Percentiles rank a stretch among this genome's conserved stretches.
phyloP scores from a whole-genome alignment of 2,797 vertebrate species.

The Peromyscus aztecus region DNA sequence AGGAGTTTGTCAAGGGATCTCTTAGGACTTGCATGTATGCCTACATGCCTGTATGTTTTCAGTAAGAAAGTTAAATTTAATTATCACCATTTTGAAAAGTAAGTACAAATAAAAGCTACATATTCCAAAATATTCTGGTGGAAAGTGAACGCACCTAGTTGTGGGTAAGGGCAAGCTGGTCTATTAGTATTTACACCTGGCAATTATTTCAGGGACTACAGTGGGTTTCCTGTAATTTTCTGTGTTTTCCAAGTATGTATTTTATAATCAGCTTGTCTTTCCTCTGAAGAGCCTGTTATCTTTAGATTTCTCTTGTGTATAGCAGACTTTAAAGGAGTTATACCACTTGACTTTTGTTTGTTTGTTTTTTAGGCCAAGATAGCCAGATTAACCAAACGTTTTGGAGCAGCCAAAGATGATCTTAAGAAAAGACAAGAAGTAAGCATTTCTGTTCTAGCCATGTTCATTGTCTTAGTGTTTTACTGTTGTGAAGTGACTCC shows the following conservation, averaged over 20 bases:
- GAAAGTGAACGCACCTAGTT: neutral
- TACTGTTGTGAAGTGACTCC: neutral
- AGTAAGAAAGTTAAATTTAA: slow-evolving; percentile 30
- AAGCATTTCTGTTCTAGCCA: slow-evolving; percentile 78
- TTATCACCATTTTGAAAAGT: slow-evolving; percentile 13
- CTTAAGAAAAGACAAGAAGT: slow-evolving; percentile 94
- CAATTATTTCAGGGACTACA: neutral
- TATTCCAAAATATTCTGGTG: neutral
- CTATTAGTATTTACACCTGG: neutral
- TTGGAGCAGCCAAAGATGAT: slow-evolving; percentile 96
- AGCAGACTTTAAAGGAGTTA: neutral
- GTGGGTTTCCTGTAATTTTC: slow-evolving; percentile 26
- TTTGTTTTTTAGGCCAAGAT: slow-evolving; percentile 93
- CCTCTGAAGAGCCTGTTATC: neutral
- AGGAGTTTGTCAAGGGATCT: neutral
- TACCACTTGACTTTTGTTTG: slow-evolving; percentile 59
- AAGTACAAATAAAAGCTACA: neutral
- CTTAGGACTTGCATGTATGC: neutral
- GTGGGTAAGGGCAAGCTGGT: neutral
- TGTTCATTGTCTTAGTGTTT: neutral
- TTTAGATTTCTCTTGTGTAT: neutral
- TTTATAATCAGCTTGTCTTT: neutral
- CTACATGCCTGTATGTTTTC: neutral
- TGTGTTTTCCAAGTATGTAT: slow-evolving; percentile 24
- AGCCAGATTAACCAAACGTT: slow-evolving; percentile 94